A percentile compares a stretch with the other conserved stretches of the same genome.
Evolutionary conservation across 2,797 vertebrate genomes (phyloP).

Genomic region (Spheniscus humboldti): DNA sequence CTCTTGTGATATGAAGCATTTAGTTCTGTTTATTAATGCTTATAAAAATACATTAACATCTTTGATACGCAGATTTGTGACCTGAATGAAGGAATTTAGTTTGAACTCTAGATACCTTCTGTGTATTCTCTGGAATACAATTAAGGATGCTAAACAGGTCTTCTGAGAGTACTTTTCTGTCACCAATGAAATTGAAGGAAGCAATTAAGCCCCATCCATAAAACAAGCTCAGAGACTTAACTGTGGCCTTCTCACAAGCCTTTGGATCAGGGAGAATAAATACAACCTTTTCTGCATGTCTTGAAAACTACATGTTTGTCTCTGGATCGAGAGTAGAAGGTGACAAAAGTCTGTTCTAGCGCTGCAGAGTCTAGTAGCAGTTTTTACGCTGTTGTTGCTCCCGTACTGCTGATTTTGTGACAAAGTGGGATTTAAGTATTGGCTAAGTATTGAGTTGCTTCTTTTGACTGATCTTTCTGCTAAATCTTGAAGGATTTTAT

Average conservation of each 20-base stretch:
- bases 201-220: neutral
- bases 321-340: neutral
- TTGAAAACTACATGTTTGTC: neutral
- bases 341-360: neutral
- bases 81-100: neutral
- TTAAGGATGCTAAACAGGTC: neutral
- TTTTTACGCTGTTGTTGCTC: neutral
- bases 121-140: neutral
- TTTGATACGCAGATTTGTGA: neutral
- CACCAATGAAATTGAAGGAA: neutral
- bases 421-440: neutral
- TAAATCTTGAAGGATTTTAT: neutral
- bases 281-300: neutral
- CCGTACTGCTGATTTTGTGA: neutral
- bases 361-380: neutral
- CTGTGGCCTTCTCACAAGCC: neutral
- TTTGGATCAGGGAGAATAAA: neutral
- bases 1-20: neutral
- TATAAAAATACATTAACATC: neutral
- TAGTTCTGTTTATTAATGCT: neutral
- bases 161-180: neutral
- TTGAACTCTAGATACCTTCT: neutral
- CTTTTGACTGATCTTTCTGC: neutral
- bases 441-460: neutral
- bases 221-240: neutral